Evolutionary conservation across 2,113 vertebrate genomes (phyloP).

Genomic region (Chiloscyllium plagiosum): DNA sequence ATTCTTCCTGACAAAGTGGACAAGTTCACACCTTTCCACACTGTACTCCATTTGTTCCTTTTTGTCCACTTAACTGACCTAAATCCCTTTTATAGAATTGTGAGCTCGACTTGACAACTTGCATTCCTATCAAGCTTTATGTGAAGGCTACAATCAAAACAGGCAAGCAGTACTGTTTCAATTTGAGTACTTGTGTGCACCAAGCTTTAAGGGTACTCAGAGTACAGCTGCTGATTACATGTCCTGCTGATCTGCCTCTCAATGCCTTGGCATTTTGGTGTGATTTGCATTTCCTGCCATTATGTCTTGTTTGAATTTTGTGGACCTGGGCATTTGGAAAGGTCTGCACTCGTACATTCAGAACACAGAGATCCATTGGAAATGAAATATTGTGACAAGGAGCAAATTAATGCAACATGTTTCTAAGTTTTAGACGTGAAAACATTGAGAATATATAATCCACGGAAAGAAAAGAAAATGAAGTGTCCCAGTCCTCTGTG

Average conservation of each 20-base stretch:
- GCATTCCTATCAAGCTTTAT: no score
- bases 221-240: not conserved
- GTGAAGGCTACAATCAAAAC: not conserved
- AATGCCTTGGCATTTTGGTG: not conserved
- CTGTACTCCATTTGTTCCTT: no score
- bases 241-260: not conserved
- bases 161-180: not conserved
- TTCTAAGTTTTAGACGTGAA: not conserved
- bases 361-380: no score
- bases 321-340: not conserved
- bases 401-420: not conserved
- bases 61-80: no score
- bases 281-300: not conserved
- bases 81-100: no score
- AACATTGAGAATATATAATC: not conserved
- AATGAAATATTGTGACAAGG: no score
- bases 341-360: not conserved
- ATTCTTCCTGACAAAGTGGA: no score
- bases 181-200: not conserved
- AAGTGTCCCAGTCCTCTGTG: not conserved
- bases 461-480: not conserved
- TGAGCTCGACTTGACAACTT: no score
- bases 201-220: not conserved
- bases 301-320: not conserved
- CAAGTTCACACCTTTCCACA: no score